Conservation (phyloP, 1,140 invertebrate species). For the Ips typographus region DNA sequence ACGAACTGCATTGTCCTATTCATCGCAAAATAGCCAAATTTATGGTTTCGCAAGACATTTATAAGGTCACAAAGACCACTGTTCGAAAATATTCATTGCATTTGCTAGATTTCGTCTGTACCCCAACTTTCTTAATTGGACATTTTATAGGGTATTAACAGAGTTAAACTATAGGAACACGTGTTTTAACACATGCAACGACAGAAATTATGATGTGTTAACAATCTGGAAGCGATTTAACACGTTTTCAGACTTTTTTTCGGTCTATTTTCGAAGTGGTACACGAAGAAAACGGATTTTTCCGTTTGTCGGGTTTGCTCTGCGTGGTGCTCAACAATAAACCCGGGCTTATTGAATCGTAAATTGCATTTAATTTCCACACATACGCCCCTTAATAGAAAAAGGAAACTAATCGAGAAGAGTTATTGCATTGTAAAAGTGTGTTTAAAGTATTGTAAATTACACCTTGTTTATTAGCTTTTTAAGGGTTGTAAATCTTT, state of each 20-base stretch:
- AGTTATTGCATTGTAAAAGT: constrained; percentile 1
- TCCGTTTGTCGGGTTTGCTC: neutral
- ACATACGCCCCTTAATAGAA: neutral
- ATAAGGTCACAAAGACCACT: neutral
- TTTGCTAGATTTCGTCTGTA: neutral
- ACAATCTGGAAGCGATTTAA: neutral
- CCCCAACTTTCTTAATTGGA: neutral
- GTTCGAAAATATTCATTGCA: neutral
- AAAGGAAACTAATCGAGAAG: neutral
- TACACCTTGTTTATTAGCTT: neutral
- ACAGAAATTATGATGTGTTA: neutral
- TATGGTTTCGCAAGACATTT: constrained; percentile 2
- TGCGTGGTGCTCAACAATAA: neutral
- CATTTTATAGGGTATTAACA: no score
- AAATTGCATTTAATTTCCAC: constrained; percentile 2
- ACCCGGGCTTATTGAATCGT: neutral
- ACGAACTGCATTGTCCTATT: constrained; percentile 3
- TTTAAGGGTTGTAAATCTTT: neutral
- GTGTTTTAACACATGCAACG: no score
- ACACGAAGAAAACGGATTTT: neutral
- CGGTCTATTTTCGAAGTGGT: neutral
- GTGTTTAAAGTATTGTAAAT: constrained; percentile 1
- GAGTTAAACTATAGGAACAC: no score
- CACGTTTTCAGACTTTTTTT: neutral
- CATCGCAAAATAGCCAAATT: neutral